Evolutionary conservation across 2,113 vertebrate genomes (phyloP).

Genomic region (Tachuris rubrigastra): DNA sequence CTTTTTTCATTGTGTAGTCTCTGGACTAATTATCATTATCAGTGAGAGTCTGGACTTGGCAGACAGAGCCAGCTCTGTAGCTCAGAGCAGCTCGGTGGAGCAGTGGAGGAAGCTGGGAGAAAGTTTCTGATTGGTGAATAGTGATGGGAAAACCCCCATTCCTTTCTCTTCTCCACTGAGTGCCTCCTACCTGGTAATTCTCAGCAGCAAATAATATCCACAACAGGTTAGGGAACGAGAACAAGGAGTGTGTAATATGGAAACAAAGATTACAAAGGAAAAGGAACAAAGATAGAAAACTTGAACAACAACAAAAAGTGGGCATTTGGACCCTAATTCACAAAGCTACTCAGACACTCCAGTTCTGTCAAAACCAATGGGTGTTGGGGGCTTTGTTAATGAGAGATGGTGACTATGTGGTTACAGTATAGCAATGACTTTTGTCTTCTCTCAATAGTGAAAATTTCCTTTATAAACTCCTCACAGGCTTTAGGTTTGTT

Average conservation of each 20-base stretch:
- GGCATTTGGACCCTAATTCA: neutral
- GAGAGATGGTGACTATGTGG: neutral
- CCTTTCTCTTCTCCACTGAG: neutral
- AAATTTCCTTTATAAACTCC: neutral
- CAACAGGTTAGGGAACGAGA: neutral
- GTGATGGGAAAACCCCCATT: neutral
- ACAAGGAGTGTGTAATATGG: neutral
- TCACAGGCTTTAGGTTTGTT: neutral
- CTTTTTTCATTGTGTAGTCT: neutral
- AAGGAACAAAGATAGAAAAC: neutral
- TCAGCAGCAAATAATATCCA: neutral
- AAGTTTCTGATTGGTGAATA: neutral
- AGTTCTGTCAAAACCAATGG: neutral
- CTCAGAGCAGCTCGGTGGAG: neutral
- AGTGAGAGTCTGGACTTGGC: neutral
- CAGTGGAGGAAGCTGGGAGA: neutral
- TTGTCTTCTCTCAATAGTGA: neutral
- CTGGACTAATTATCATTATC: neutral
- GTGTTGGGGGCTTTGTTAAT: neutral
- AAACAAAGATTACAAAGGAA: neutral
- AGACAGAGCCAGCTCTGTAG: neutral
- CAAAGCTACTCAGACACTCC: neutral
- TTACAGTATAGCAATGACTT: neutral
- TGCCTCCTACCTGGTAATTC: neutral
- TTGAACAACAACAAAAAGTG: neutral